Base-by-base conservation (phyloP, 2,113 vertebrate species). In the Perccottus glenii region DNA sequence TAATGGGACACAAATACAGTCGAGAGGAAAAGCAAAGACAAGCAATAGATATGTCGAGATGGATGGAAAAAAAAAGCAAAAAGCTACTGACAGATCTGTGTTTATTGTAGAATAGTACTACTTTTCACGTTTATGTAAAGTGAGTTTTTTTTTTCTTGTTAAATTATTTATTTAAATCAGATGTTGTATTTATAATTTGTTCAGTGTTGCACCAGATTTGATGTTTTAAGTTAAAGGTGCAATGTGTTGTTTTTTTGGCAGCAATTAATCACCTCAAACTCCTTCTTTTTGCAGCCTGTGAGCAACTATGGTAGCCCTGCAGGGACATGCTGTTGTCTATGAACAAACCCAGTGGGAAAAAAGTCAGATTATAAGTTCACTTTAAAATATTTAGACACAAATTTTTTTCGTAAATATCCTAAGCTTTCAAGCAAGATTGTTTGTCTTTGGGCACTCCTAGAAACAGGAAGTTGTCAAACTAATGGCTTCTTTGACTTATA, bases 161-260 rank as follows among this genome's bases (percentile, higher is more conserved):
- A 49, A 75, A 55, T 73, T 72, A 82, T 87, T 87, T 78, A 80
- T 86, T 88, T 83, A 70, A 62, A 52, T 72, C 45, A 47, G 42
- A 73, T 38, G 12, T 70, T 73, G 60, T 75, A 81, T 75, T 88
- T 81, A 60, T 62, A 66, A 77, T 85, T 84, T 83, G 62, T 83
- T 86, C 81, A 9, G 27, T 67, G 58, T 70, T 73, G 73, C 57
- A 68, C 32, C 15, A 40, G 32, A 49, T 59, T 45, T 42, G 40
- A 75, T 36, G 16, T 9, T 38, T 38, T 3, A 55, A 36, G 52
- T 38, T n/a, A 36, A 38, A 55, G 52, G 52, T 55, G 52, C 52
- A n/a, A 1, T 38, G 33, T 55, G 52, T 55, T 1, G 12, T n/a
- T 36, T 27, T n/a, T 55, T 55, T 36, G 33, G 52, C n/a, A 9